Percentiles rank a stretch among this genome's conserved stretches.
These are phyloP conservation scores for Forbesichthys agassizii DNA, from an alignment of 2,113 vertebrate species.

Conservation along the genomic window DNA sequence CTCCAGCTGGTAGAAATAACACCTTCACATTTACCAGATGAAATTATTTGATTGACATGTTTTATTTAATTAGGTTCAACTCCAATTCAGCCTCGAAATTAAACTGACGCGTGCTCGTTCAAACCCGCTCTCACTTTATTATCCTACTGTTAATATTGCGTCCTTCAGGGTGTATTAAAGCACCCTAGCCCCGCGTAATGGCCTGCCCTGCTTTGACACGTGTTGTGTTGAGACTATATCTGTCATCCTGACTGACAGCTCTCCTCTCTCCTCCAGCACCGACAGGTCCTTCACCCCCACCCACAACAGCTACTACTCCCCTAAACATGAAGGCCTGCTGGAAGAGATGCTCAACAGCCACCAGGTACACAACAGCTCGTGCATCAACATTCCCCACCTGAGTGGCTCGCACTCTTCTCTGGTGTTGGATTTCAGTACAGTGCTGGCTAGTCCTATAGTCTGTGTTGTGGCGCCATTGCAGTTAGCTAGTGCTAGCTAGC, in stretches of 20 bases:
- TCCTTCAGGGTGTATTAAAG: not conserved
- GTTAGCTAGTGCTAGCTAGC: too few species aligned
- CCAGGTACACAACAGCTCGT: slow-evolving; percentile 76
- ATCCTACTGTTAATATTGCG: not conserved
- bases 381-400: too few species aligned
- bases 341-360: slow-evolving; percentile 87
- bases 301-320: slow-evolving; percentile 86
- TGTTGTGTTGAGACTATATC: not conserved
- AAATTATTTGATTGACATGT: too few species aligned
- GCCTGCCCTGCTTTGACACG: not conserved
- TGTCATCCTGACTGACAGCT: not conserved
- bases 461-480: too few species aligned
- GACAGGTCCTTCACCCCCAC: slow-evolving; percentile 94
- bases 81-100: too few species aligned
- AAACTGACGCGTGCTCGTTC: not conserved
- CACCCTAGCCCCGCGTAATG: not conserved
- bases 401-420: too few species aligned
- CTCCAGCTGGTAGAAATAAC: too few species aligned
- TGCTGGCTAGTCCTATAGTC: too few species aligned
- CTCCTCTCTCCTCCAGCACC: slow-evolving; percentile 84
- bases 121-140: not conserved
- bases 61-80: too few species aligned
- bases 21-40: too few species aligned
- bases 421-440: too few species aligned
- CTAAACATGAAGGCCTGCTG: slow-evolving; percentile 85